These are phyloP conservation scores for Sturmia bella DNA, from an alignment of 2,888 invertebrate genomes.

Conservation along the genomic window DNA sequence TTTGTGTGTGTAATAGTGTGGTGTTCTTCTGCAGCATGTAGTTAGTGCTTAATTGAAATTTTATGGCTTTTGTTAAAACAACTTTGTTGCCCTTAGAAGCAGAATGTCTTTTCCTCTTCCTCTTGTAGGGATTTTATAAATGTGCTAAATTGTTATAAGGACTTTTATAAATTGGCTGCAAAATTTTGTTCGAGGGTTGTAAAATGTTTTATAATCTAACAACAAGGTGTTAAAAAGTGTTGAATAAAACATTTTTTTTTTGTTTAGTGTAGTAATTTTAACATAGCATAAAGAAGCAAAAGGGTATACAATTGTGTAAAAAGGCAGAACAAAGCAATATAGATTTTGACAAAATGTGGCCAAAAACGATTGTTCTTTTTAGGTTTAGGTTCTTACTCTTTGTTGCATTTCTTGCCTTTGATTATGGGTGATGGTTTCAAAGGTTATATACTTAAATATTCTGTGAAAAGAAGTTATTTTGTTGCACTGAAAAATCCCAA, in stretches of 20 bases:
- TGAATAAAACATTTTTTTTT: neutral
- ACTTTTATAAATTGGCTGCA: conserved; percentile 67
- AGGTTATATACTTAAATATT: too few species aligned
- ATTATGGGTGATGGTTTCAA: too few species aligned
- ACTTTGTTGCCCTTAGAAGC: conserved; percentile 49
- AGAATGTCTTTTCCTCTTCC: neutral
- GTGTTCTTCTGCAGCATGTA: conserved; percentile 24
- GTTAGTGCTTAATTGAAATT: conserved; percentile 67
- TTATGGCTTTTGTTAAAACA: conserved; percentile 65
- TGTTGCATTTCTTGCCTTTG: too few species aligned
- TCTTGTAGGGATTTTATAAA: conserved; percentile 63
- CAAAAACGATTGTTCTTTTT: too few species aligned
- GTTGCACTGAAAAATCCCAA: too few species aligned
- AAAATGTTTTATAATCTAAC: conserved; percentile 35
- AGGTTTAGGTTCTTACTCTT: too few species aligned
- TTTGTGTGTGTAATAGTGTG: conserved; percentile 2
- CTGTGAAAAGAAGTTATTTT: too few species aligned
- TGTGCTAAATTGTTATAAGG: conserved; percentile 65
- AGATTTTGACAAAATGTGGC: too few species aligned
- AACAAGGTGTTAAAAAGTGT: conserved; percentile 17
- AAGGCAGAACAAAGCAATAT: too few species aligned
- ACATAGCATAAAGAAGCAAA: too few species aligned
- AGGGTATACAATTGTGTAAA: too few species aligned
- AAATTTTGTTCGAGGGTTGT: conserved; percentile 44
- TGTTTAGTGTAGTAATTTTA: neutral